phyloP scores from a whole-genome alignment of 2,888 invertebrate genomes.

The Polydrusus tereticollis region DNA sequence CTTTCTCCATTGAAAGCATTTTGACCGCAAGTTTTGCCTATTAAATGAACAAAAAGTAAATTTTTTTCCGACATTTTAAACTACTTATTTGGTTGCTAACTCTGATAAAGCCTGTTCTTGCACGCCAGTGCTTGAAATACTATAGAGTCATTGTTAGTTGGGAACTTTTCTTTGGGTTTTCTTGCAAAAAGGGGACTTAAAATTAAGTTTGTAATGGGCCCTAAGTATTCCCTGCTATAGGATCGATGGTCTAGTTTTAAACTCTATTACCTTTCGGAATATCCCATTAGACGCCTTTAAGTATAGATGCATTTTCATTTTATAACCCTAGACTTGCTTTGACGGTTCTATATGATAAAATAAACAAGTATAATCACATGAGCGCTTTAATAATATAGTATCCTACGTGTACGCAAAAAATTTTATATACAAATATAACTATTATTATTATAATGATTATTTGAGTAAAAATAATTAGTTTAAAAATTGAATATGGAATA shows the following conservation, averaged over 20 bases:
- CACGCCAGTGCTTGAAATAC: conserved; percentile 12
- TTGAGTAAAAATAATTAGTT: too few species aligned
- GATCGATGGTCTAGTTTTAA: neutral
- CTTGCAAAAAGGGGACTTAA: neutral
- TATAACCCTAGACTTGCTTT: too few species aligned
- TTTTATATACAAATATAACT: too few species aligned
- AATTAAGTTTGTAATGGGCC: neutral
- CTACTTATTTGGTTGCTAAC: conserved; percentile 25
- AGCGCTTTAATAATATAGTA: too few species aligned
- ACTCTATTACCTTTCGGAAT: neutral
- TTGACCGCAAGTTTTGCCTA: conserved; percentile 25
- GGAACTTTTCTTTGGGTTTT: neutral
- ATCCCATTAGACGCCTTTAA: neutral
- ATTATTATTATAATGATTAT: too few species aligned
- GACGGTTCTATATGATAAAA: too few species aligned
- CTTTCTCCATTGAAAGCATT: conserved; percentile 22
- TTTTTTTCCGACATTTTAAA: conserved; percentile 5
- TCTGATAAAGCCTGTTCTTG: conserved; percentile 5
- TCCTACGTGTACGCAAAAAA: too few species aligned
- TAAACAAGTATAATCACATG: too few species aligned
- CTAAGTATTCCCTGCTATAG: neutral
- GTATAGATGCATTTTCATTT: too few species aligned
- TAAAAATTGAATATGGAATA: too few species aligned
- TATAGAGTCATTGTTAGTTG: neutral
- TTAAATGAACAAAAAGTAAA: conserved; percentile 19